Base-by-base conservation (phyloP, 1,140 invertebrate species). In the Solen grandis region DNA sequence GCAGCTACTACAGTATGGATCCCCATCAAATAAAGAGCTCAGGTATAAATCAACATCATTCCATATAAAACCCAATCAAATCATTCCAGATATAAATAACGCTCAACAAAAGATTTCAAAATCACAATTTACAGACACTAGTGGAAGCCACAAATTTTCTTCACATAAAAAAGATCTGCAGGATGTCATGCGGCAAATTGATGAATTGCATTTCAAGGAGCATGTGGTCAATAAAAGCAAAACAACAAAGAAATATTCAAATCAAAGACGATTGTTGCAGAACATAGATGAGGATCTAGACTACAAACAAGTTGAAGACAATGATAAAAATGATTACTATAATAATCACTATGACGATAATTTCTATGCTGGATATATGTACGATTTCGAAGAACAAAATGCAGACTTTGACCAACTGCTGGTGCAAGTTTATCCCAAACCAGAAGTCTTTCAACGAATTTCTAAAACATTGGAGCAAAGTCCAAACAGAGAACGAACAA, bases 361-460 rank as follows among this genome's bases (percentile, higher is more conserved):
- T n/a, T n/a, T n/a, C n/a, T n/a, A n/a, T n/a, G n/a, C n/a, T n/a
- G n/a, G n/a, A n/a, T n/a, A n/a, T n/a, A n/a, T n/a, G n/a, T n/a
- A n/a, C n/a, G n/a, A n/a, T n/a, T n/a, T n/a, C n/a, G n/a, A n/a
- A 14, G 72, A 70, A 16, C 82, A 84, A 59, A 22, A 70, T 2
- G 63, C 79, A 13, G 89, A 90, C 46, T 88, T 87, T 84, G 89
- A 90, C 65, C 89, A 90, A 72, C 87, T 88, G 72, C 62, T 90
- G 29, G 88, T 88, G 1, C 89, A 89, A 66, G 84, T 89, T 33
- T 70, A 77, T 50, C 87, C 88, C 19, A 84, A 81, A 27, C 50
- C 72, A 36, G 80, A 87, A 25, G 87, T 89, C 1, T 87, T 90
- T 55, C 46, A 85, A 55, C 73, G 86, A 54, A 85, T 77, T 2